Percentiles rank a stretch among this genome's conserved stretches.
phyloP scores from a whole-genome alignment of 2,113 vertebrate genomes.

The Caretta caretta region DNA sequence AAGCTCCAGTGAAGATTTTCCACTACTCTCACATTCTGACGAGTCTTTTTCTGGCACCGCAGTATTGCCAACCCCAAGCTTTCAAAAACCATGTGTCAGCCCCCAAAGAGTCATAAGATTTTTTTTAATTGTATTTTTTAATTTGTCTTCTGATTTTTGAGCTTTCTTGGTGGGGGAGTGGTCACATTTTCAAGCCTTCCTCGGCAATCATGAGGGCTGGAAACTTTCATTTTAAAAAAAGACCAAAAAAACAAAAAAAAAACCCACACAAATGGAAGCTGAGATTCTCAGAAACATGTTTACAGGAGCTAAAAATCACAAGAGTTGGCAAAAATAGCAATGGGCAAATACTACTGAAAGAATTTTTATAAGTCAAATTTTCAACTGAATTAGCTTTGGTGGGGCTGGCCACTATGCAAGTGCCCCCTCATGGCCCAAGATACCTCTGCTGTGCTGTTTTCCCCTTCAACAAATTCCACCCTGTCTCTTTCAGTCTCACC shows the following conservation, averaged over 20 bases:
- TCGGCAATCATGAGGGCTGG: background rate
- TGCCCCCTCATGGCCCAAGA: background rate
- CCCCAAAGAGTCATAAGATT: accelerated
- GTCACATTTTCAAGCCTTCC: background rate
- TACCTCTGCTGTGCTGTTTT: background rate
- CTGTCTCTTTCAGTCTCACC: background rate
- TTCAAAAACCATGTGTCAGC: background rate
- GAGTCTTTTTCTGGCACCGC: background rate
- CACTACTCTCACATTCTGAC: background rate
- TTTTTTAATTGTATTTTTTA: background rate
- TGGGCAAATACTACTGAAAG: constrained; percentile 45
- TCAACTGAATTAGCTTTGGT: constrained; percentile 60
- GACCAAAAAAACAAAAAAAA: background rate
- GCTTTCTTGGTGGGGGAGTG: no score
- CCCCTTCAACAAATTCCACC: background rate
- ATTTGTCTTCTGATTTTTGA: background rate
- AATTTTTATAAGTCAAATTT: constrained; percentile 45
- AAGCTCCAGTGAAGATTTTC: background rate
- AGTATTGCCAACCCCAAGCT: background rate
- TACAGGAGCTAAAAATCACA: constrained; percentile 2
- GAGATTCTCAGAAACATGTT: background rate
- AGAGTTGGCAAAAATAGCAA: constrained; percentile 14
- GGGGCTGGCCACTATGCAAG: background rate
- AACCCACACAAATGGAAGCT: background rate
- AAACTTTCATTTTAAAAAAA: background rate